These are phyloP conservation scores for Anas flavirostris DNA, from an alignment of 2,797 vertebrate genomes.

Conservation along the genomic window DNA sequence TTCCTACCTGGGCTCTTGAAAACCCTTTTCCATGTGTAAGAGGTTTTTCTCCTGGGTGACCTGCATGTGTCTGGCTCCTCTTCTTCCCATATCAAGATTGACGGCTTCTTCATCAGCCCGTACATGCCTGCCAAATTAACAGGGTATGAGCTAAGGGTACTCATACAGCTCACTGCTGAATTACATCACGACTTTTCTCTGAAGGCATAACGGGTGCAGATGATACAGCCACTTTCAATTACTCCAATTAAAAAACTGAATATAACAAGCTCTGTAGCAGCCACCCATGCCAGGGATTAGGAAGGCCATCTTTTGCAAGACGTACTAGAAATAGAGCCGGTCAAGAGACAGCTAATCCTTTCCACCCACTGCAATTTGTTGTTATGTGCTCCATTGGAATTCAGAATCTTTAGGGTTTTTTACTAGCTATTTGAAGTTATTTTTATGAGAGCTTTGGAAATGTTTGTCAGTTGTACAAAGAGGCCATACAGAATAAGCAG, in stretches of 20 bases:
- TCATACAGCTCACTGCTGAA: background rate
- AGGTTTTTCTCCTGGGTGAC: background rate
- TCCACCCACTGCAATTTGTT: background rate
- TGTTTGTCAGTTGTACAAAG: background rate
- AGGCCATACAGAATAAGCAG: background rate
- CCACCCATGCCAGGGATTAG: background rate
- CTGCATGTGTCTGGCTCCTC: background rate
- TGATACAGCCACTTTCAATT: background rate
- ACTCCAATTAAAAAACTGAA: background rate
- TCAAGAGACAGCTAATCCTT: background rate
- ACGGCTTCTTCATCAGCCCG: constrained; percentile 45
- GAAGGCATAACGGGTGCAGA: background rate
- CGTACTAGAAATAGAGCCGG: background rate
- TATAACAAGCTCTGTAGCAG: background rate
- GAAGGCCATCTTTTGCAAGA: background rate
- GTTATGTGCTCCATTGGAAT: background rate
- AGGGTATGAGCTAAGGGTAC: background rate
- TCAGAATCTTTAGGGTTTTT: background rate
- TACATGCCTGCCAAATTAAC: constrained; percentile 44
- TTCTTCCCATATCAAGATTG: constrained; percentile 50
- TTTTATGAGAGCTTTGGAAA: background rate
- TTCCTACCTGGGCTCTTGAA: constrained; percentile 12
- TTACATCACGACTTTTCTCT: background rate
- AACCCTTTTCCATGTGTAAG: background rate
- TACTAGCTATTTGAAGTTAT: background rate